These are phyloP conservation scores for Ctenodactylus gundi DNA, from an alignment of 2,113 vertebrate species.

Conservation along the genomic window DNA sequence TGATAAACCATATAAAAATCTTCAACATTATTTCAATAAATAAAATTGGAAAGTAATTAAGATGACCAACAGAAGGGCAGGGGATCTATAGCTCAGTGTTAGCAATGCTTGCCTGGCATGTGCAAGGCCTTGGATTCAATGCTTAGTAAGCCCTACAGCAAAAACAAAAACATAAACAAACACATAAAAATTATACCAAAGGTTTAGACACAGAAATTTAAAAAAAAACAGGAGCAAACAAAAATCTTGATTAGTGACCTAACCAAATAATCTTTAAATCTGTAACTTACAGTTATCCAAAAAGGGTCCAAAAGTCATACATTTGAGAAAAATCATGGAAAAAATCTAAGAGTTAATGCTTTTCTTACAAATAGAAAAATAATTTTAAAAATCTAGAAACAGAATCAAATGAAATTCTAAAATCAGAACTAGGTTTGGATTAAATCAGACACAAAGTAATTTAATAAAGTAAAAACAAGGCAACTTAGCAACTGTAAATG, in stretches of 20 bases:
- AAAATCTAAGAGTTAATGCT: constrained; percentile 58
- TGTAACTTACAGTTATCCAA: neutral
- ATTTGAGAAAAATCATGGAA: constrained; percentile 42
- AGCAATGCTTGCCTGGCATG: neutral
- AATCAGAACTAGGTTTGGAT: constrained; percentile 61
- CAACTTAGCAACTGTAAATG: constrained; percentile 54
- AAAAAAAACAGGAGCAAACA: neutral
- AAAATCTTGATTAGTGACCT: constrained; percentile 4
- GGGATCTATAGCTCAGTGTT: neutral
- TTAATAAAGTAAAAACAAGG: constrained; percentile 71
- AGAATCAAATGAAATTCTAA: constrained; percentile 61
- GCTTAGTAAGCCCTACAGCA: neutral
- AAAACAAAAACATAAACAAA: neutral
- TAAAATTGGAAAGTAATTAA: neutral
- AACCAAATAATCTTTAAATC: neutral
- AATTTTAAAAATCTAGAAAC: too few relatives aligned
- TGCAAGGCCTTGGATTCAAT: neutral
- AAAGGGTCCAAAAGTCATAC: neutral
- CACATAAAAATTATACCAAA: neutral
- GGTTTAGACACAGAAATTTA: neutral
- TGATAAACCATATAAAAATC: neutral
- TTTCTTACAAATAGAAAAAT: constrained; percentile 66
- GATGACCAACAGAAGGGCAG: neutral
- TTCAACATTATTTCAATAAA: constrained; percentile 39
- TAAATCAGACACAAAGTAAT: constrained; percentile 71